Percentiles rank a stretch among this genome's conserved stretches.
phyloP scores from a whole-genome alignment of 2,113 vertebrate genomes.

The Melanocharis versteri region DNA sequence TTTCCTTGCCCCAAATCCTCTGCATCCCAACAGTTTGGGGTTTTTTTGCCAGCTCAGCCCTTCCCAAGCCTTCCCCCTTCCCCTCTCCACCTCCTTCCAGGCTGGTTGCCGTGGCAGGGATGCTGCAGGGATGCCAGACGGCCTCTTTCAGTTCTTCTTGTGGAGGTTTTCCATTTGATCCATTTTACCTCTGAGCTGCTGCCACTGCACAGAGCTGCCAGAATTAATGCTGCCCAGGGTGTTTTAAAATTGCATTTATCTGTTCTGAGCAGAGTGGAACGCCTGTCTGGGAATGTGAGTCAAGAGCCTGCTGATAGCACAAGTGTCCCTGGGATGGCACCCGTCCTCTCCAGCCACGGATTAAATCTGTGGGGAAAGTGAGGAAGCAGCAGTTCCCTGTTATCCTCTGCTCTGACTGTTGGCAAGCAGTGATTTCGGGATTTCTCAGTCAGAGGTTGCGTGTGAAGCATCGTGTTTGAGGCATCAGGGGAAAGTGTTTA shows the following conservation, averaged over 20 bases:
- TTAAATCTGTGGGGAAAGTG: background rate
- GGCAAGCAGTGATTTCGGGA: background rate
- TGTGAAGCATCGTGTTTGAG: background rate
- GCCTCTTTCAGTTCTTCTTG: background rate
- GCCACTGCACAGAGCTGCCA: background rate
- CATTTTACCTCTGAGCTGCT: background rate
- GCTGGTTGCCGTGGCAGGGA: fast-evolving
- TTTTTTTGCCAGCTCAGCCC: background rate
- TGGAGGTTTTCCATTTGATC: background rate
- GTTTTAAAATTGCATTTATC: background rate
- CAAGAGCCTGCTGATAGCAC: background rate
- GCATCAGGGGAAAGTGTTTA: background rate
- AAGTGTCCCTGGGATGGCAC: background rate
- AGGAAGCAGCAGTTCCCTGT: background rate
- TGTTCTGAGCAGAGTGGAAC: background rate
- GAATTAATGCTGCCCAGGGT: background rate
- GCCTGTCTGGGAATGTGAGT: background rate
- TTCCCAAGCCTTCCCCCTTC: background rate
- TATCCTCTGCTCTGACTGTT: background rate
- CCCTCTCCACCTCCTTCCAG: background rate
- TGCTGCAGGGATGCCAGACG: background rate
- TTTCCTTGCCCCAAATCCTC: background rate
- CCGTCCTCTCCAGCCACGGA: fast-evolving
- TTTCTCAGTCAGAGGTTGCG: background rate
- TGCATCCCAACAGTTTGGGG: background rate